Evolutionary conservation across 2,113 vertebrate genomes (phyloP), one percentile per base, ranked within the genome.

Genomic region (Montifringilla adamsi): DNA sequence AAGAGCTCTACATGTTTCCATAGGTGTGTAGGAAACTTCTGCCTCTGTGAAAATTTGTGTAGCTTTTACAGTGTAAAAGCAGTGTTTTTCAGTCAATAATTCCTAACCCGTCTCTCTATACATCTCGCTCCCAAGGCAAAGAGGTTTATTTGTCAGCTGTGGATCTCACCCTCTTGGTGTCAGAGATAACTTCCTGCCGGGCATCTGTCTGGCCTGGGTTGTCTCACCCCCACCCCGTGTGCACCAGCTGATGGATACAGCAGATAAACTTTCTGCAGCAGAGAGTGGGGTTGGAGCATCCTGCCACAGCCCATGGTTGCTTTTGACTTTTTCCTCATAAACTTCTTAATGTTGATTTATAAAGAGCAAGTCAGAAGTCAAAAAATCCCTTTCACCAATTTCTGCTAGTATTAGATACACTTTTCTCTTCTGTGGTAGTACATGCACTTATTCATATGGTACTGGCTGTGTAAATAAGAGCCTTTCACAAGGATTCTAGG

Each of bases 301-400:
- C 46, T 49, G 16, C 30, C 30, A 50, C 24, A 64, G 44, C 26
- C 4, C 67, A 7, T 5, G 3, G 37, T 15, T 56, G 16, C 4
- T 63, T 84, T 62, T 59, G 30, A 46, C 5, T 37, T 68, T 39
- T 85, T 68, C 30, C 17, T 80, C 11, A 30, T 14, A 72, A 0
- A 1, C 4, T 67, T 87, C 41, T 62, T 58, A 90, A 55, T 13
- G 27, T 1, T 55, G 33, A 67, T 67, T 69, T 88, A 59, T 33
- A 83, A 58, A 63, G 7, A 37, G 22, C 7, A 56, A 47, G 23
- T 49, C n/a, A 85, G 20, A 63, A 10, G 24, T 26, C 0, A 7
- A 58, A 47, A 68, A 28, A 0, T 0, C 3, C 7, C 3, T 44
- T 50, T 66, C 5, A 27, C 15, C 0, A 0, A 22, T 63, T 87